A percentile compares a stretch with the other conserved stretches of the same genome.
Conservation (phyloP, 2,113 vertebrate genomes). For the Lepus americanus region DNA sequence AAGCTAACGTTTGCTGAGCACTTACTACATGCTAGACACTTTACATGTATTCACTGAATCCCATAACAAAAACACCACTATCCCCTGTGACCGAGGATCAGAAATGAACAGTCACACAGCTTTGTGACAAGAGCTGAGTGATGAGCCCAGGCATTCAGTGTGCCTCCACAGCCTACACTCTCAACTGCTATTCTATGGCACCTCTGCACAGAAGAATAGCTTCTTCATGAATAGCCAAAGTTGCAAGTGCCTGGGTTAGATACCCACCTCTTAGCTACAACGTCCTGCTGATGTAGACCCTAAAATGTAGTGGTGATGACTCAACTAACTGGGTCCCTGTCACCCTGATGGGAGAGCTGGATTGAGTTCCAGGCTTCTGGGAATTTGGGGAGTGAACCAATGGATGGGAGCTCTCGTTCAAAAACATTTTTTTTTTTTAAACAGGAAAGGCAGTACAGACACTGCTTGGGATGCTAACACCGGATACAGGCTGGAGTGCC, state of each 20-base stretch:
- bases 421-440: too few species aligned
- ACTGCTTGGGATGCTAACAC: too few species aligned
- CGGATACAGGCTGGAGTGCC: too few species aligned
- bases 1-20: neutral
- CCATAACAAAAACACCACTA: neutral
- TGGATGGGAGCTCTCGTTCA: too few species aligned
- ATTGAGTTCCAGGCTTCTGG: too few species aligned
- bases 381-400: too few species aligned
- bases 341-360: too few species aligned
- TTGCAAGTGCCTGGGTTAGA: neutral
- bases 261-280: too few species aligned
- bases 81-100: neutral
- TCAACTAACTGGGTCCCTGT: too few species aligned
- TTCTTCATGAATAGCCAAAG: neutral
- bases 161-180: neutral
- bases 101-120: conserved; percentile 7
- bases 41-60: neutral
- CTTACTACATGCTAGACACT: neutral
- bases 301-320: too few species aligned
- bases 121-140: neutral
- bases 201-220: neutral
- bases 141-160: neutral
- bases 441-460: too few species aligned
- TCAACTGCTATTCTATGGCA: neutral
- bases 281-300: too few species aligned